Conservation (phyloP, 2,113 vertebrate genomes). For the Regulus satrapa region DNA sequence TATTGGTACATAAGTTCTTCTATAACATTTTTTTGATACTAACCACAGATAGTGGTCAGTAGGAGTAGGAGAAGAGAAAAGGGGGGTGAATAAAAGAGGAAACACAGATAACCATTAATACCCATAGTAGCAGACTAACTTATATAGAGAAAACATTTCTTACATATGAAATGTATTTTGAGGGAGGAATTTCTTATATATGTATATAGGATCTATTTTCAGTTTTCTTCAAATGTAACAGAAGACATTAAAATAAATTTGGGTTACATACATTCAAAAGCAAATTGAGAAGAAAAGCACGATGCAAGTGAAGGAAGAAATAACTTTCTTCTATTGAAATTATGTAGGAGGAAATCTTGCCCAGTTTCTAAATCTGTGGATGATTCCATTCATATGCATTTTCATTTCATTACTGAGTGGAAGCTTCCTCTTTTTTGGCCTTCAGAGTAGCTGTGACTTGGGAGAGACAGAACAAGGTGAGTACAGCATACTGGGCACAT, state of each 20-base stretch:
- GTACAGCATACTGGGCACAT: too few relatives aligned
- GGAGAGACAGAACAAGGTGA: neutral
- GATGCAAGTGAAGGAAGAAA: neutral
- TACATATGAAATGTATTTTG: neutral
- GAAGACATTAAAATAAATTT: neutral
- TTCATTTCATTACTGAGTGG: neutral
- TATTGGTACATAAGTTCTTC: neutral
- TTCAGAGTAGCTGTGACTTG: neutral
- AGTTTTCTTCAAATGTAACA: neutral
- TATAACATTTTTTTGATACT: neutral
- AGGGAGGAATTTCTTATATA: neutral
- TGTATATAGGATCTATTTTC: neutral
- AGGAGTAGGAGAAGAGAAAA: neutral
- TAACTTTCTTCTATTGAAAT: neutral
- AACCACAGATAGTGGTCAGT: neutral
- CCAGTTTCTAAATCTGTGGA: neutral
- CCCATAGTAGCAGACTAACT: neutral
- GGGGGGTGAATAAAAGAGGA: fast-evolving
- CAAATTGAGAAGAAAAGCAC: neutral
- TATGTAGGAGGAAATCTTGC: neutral
- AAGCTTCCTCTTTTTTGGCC: neutral
- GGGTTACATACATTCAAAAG: neutral
- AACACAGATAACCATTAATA: neutral
- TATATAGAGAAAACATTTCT: neutral
- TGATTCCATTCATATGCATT: too few relatives aligned